phyloP scores from a whole-genome alignment of 2,888 invertebrate genomes.

The Graphium colonna region DNA sequence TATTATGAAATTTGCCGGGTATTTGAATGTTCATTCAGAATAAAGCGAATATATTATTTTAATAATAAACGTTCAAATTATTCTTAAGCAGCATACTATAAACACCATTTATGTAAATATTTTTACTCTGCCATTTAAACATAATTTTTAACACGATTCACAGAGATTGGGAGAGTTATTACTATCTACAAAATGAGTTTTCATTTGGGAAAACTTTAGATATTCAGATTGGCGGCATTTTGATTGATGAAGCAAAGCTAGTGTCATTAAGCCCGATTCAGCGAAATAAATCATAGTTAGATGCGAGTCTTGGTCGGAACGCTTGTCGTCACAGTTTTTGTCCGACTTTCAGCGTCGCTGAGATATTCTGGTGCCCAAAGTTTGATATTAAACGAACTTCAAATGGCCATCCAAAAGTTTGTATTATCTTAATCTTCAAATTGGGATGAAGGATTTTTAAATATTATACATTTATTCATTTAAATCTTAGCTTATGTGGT shows the following conservation, averaged over 20 bases:
- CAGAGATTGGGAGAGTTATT: not conserved
- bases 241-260: slow-evolving; percentile 39
- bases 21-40: not conserved
- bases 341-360: slow-evolving; percentile 10
- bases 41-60: too few relatives aligned
- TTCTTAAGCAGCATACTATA: too few relatives aligned
- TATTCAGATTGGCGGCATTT: slow-evolving; percentile 16
- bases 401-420: not conserved
- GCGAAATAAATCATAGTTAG: slow-evolving; percentile 51
- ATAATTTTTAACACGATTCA: not conserved
- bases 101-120: too few relatives aligned
- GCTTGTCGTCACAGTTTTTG: slow-evolving; percentile 41
- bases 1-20: too few relatives aligned
- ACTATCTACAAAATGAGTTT: slow-evolving; percentile 12
- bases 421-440: too few relatives aligned
- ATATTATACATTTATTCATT: too few relatives aligned
- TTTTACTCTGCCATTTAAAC: not conserved
- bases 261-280: slow-evolving; percentile 53
- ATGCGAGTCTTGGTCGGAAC: slow-evolving; percentile 43
- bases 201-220: slow-evolving; percentile 4
- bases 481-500: too few relatives aligned
- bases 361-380: not conserved
- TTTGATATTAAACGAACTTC: not conserved
- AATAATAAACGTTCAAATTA: too few relatives aligned
- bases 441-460: too few relatives aligned